These are phyloP conservation scores for Turdus rufiventris DNA, from an alignment of 2,113 vertebrate genomes.

Conservation along the genomic window DNA sequence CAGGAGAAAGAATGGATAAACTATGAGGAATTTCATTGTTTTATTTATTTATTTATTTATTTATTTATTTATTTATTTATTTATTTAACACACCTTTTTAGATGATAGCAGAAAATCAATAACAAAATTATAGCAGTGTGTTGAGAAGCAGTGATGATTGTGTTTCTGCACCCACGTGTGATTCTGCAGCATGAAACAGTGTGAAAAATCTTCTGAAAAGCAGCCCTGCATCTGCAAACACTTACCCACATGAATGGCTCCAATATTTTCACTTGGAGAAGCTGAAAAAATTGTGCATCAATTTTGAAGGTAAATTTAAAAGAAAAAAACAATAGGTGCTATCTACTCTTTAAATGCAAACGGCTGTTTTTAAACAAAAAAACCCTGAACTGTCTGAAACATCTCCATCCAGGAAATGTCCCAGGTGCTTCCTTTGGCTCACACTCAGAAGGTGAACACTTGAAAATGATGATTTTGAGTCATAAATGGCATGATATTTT, in stretches of 20 bases:
- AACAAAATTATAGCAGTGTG: background rate
- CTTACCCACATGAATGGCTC: background rate
- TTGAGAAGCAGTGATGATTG: background rate
- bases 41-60: background rate
- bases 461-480: background rate
- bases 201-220: background rate
- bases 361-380: background rate
- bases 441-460: fast-evolving
- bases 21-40: background rate
- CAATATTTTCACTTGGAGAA: background rate
- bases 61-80: background rate
- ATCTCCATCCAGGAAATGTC: background rate
- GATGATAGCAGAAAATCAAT: background rate
- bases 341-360: background rate
- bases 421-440: background rate
- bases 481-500: background rate
- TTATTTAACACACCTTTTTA: background rate
- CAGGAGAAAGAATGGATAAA: background rate
- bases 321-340: background rate
- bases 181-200: background rate
- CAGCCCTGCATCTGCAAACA: background rate
- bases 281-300: background rate
- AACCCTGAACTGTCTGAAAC: background rate
- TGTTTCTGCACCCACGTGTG: background rate
- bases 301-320: background rate